Base-by-base conservation (phyloP, 2,797 vertebrate species). In the Sebastes alutus region DNA sequence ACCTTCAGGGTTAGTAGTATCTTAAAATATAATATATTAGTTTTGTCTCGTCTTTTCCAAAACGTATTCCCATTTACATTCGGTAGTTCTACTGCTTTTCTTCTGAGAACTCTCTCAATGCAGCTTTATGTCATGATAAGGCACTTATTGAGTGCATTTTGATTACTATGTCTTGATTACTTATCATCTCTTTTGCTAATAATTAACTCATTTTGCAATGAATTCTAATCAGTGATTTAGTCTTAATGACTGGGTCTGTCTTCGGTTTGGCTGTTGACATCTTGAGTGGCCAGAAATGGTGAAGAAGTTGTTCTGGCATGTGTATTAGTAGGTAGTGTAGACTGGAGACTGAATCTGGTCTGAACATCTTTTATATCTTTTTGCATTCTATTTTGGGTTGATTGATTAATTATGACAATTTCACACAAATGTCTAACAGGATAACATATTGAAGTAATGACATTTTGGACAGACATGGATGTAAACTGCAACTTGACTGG, bases 121-220 rank as follows among this genome's bases (percentile, higher is more conserved):
- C 8, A 8, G 4, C 30, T 80, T 68, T 8, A 20, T 65, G 5
- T 63, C 35, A 61, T 68, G 6, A 82, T 58, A 1, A 68, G 46
- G 5, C 52, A n/a, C 60, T 55, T 56, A 20, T 83, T 35, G 13
- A 65, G 20, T 63, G 25, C 64, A 83, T 80, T 86, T 69, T 82
- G 14, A 88, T 80, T 80, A 6, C 14, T 25, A 2, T 71, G 16
- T 32, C 11, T 42, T 77, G 8, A 83, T 87, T 84, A 2, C 2
- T 58, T 61, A 42, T 4, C 9, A 38, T 65, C 23, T 77, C 60
- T 79, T 27, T 54, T 70, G 29, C 20, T 59, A 77, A 52, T 80
- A 4, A 80, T 62, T 4, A 58, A 61, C n/a, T 25, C 6, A 4
- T 4, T 33, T 54, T 66, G 8, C 5, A 49, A 30, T 63, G 9